Base-by-base conservation (phyloP, 2,888 invertebrate genomes). In the Brachynemurus nebulosus region DNA sequence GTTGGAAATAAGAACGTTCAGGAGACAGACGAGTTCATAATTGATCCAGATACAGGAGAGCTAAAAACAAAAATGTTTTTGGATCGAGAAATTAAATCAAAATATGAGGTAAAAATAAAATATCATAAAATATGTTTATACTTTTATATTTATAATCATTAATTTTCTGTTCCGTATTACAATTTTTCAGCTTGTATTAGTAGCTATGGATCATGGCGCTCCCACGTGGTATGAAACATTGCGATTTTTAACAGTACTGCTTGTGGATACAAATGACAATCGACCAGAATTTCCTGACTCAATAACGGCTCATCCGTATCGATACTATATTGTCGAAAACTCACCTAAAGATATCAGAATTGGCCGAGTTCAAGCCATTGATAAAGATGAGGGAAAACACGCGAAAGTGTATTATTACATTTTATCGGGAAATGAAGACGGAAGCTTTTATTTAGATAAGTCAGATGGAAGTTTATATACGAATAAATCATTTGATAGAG, bases 401-500 rank as follows among this genome's bases (percentile, higher is more conserved):
- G 84, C 86, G 0, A 79, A 76, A 54, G 79, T 91, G 3, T 91
- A 80, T 62, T 91, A 91, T 59, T 88, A 89, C 57, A 72, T 90
- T 44, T 61, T 86, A 42, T 70, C 74, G 53, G 89, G 85, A 2
- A 88, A 89, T 59, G 79, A 80, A 47, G 78, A 82, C 47, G 73
- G 76, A 0, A 74, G 76, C 0, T 92, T 93, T 60, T 74, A 74
- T 41, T 70, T 93, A 9, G 86, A 90, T 59, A 78, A 83, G 56
- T 76, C 77, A 0, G 81, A 81, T 23, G 93, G 93, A 1, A 77
- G 78, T 51, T 72, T 93, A 42, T 80, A 77, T 52, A 78, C 89
- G 2, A 85, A 84, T 54, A 75, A 76, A 50, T 77, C 80, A 2
- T 78, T 93, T 51, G 92, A 93, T 61, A 74, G 89, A 46, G 92